A percentile compares a stretch with the other conserved stretches of the same genome.
phyloP scores from a whole-genome alignment of 2,113 vertebrate species.

The Sphyrna mokarran region DNA sequence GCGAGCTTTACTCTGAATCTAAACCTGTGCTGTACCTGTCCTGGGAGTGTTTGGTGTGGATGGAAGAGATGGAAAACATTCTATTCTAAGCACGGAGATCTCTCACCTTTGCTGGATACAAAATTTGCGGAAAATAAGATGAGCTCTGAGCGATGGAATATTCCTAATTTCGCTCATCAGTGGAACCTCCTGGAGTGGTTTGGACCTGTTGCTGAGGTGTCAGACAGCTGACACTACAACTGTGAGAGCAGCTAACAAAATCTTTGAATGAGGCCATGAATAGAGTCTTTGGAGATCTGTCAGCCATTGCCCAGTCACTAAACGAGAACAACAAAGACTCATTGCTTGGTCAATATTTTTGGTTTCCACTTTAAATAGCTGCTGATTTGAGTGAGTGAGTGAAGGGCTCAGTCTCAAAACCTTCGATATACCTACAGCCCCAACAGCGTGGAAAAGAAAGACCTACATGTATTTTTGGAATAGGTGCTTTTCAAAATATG shows the following conservation, averaged over 20 bases:
- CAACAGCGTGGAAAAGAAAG: not conserved
- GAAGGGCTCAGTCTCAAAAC: not conserved
- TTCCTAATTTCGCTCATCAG: not conserved
- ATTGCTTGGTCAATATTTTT: not conserved
- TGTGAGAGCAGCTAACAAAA: not conserved
- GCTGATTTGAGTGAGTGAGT: not conserved
- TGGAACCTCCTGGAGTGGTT: not conserved
- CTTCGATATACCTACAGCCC: not conserved
- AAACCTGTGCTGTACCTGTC: not conserved
- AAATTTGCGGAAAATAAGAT: not conserved
- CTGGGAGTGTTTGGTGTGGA: not conserved
- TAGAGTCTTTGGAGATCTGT: slow-evolving; percentile 4
- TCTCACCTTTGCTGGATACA: not conserved
- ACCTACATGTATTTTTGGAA: not conserved
- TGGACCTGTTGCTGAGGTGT: not conserved
- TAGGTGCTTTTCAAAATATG: too few species aligned
- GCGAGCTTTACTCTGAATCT: not conserved
- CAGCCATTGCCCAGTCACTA: not conserved
- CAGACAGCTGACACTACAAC: not conserved
- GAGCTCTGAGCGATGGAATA: not conserved
- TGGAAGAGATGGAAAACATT: not conserved
- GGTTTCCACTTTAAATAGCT: not conserved
- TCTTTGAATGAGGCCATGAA: not conserved
- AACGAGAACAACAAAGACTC: not conserved
- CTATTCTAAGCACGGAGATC: not conserved